Evolutionary conservation across 2,888 invertebrate species (phyloP), one percentile per base, ranked within the genome.

Genomic region (Ommatoiulus sabulosus): DNA sequence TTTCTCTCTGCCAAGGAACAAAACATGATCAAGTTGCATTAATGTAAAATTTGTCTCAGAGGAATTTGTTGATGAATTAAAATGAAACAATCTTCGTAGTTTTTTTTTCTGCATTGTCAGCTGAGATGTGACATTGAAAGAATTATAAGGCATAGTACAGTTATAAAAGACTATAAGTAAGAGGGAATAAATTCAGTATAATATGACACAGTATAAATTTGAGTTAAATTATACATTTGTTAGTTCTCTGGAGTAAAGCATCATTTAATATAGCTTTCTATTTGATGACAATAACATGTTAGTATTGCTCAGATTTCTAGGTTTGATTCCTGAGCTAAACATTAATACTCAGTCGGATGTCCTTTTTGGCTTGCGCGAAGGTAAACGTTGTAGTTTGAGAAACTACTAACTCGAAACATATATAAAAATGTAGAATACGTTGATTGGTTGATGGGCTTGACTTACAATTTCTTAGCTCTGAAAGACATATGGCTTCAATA

Each of bases 11-110:
- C n/a, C 46, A 44, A 24, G 46, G 24, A 86, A 86, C 20, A 44
- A n/a, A 86, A 86, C 46, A 86, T 86, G 48, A 86, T 86, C 86
- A 86, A 86, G 46, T 86, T 20, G 86, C 48, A 86, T 86, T 80
- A 86, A 86, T 46, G 86, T 86, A 43, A 86, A 86, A 86, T 86
- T 48, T 86, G 86, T 86, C 86, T 44, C 86, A 46, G 86, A 5
- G 48, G 86, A 86, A 44, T 86, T 86, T 86, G 86, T 44, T 80
- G 35, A 80, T 80, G 80, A 80, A 80, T 80, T 80, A 80, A 80
- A 80, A 35, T 0, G 80, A 80, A 80, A 80, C 80, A 80, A 80
- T 15, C 35, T 24, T 8, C 24, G 24, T 72, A 8, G 63, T 24
- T 72, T 72, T 24, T 72, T 15, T 4, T 48, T 4, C 15, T 4